Base-by-base conservation (phyloP, 2,797 vertebrate species). In the Pitangus sulphuratus region DNA sequence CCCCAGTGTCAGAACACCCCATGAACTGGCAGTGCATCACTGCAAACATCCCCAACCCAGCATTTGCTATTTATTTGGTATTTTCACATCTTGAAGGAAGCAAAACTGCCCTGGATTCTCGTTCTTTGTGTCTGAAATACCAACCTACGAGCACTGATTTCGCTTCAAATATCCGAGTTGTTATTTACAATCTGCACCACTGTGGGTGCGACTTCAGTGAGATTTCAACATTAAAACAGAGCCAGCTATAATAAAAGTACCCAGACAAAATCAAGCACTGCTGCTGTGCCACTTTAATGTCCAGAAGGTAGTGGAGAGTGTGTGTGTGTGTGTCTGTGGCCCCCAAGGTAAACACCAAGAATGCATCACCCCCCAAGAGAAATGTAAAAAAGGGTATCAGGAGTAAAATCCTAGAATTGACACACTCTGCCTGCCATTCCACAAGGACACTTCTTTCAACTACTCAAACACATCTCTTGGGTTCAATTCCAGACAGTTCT, bases 381-480 rank as follows among this genome's bases (percentile, higher is more conserved):
- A 71, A 50, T 1, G 1, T 8, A 4, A 13, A 28, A 44, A 44
- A 53, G 14, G 4, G 0, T 2, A 42, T 42, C 22, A n/a, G 17
- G 58, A 87, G 42, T 22, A 25, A 81, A 76, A 90, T 3, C 16
- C 33, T 16, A 9, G 3, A 42, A 51, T 62, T 84, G 33, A 47
- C 17, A 31, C 12, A 33, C 20, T 79, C 57, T 21, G 15, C 40
- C 75, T 48, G 19, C 30, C 33, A 35, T 47, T 89, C 33, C 42
- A 75, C 72, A 91, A 51, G 12, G 65, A 81, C 7, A 8, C 7
- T n/a, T 68, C 53, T 33, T 87, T 85, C 48, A 92, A 9, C 30
- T 20, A 64, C 12, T 26, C 47, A 65, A 80, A 68, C 7, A 47
- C 1, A 1, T 9, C 14, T 19, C 75, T 85, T 33, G 21, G 40